Conservation (phyloP, 2,797 vertebrate genomes). For the Melanotaenia nigrans region DNA sequence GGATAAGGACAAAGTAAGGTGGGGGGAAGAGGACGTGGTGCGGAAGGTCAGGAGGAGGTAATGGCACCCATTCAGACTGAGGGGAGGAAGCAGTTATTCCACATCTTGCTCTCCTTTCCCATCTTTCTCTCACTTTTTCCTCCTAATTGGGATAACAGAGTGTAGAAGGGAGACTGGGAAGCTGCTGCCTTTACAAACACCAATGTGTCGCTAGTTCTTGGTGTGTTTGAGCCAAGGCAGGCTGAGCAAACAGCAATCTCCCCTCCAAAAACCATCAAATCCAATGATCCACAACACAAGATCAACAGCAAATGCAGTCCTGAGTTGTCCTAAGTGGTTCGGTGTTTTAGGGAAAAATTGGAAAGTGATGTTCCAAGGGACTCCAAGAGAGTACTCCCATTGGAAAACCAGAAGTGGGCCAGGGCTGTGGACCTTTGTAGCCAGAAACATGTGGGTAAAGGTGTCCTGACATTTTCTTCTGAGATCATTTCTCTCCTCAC, state of each 20-base stretch:
- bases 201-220: slow-evolving; percentile 9
- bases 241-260: slow-evolving; percentile 19
- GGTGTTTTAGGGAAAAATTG: slow-evolving; percentile 11
- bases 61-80: slow-evolving; percentile 34
- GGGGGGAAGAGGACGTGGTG: slow-evolving; percentile 4
- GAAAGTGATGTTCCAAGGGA: slow-evolving; percentile 21
- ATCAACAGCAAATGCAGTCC: slow-evolving; percentile 15
- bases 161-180: slow-evolving; percentile 6
- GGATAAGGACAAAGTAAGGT: slow-evolving; percentile 34
- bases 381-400: slow-evolving; percentile 26
- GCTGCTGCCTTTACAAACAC: slow-evolving; percentile 8
- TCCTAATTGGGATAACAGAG: slow-evolving; percentile 55
- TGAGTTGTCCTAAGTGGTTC: background rate
- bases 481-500: slow-evolving; percentile 8
- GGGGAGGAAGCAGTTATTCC: slow-evolving; percentile 47
- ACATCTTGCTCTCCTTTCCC: slow-evolving; percentile 15
- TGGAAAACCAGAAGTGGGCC: background rate
- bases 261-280: slow-evolving; percentile 45
- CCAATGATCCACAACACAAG: slow-evolving; percentile 41
- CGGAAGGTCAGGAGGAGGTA: slow-evolving; percentile 63
- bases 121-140: slow-evolving; percentile 43
- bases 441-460: slow-evolving; percentile 5
- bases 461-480: background rate
- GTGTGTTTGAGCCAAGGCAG: slow-evolving; percentile 26
- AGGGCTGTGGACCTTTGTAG: slow-evolving; percentile 11